These are phyloP conservation scores for Thalassarche chlororhynchos DNA, from an alignment of 2,113 vertebrate genomes.

Conservation along the genomic window DNA sequence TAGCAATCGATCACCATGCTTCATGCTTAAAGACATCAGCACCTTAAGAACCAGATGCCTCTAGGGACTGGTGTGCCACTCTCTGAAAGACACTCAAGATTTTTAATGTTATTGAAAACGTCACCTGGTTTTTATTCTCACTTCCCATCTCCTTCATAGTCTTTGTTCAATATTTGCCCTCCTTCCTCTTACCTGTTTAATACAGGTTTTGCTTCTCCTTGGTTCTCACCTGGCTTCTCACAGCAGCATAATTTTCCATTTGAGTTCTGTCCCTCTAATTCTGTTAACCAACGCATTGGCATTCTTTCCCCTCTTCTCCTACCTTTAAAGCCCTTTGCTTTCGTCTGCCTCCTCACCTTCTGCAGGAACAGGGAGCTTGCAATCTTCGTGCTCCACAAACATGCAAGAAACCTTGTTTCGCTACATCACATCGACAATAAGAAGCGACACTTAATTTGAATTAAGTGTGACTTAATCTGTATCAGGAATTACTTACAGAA, in stretches of 20 bases:
- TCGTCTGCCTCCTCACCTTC: not conserved
- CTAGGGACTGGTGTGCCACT: not conserved
- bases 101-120: not conserved
- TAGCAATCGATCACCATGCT: not conserved
- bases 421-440: not conserved
- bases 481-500: not conserved
- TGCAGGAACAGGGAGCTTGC: not conserved
- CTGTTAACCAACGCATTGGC: not conserved
- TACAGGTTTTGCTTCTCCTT: not conserved
- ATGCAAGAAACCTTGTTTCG: not conserved
- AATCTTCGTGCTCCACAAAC: not conserved
- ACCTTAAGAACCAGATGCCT: not conserved
- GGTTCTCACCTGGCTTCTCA: not conserved
- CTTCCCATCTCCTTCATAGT: not conserved
- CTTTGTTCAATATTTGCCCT: not conserved
- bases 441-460: not conserved
- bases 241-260: not conserved
- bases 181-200: not conserved
- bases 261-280: not conserved
- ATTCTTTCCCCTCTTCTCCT: not conserved
- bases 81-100: not conserved
- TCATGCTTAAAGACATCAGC: not conserved
- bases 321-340: not conserved
- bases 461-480: not conserved
- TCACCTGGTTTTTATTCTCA: not conserved